Evolutionary conservation across 2,888 invertebrate species (phyloP), one percentile per base, ranked within the genome.

Genomic region (Drosophila nigritarsus): DNA sequence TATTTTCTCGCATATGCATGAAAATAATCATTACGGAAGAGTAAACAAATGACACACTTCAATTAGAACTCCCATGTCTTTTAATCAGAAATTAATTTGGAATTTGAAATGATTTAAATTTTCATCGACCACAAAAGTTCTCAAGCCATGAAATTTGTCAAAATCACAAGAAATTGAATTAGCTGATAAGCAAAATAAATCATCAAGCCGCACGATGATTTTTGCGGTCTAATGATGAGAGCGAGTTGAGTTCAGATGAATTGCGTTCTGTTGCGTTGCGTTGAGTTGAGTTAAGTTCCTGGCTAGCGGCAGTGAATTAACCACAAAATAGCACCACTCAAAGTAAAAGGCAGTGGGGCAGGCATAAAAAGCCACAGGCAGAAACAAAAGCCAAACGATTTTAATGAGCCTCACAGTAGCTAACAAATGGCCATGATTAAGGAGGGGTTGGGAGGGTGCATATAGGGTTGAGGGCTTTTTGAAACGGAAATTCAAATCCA

Each of bases 381-480:
- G 59, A 61, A 72, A 72, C 73, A 74, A 75, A 82, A 78, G 60
- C 71, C 70, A 65, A 78, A 60, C 67, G 73, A 82, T 74, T 85
- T 81, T 82, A 81, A 83, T 83, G 81, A 82, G 83, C 72, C 60
- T 54, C 48, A 18, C 63, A 68, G 24, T 65, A 63, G 64, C 64
- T 63, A 69, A 65, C 59, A 64, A 77, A 68, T 65, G 50, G 56
- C 50, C 63, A 48, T 50, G 32, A 48, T 49, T 50, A 63, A 51
- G 45, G 59, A 51, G 1, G 40, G 30, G 18, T 48, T 20, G 29
- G 13, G n/a, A 45, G 38, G 38, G 42, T 11, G 30, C 2, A 1
- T 24, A 8, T 20, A 15, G 13, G 48, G 42, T 38, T n/a, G 62
- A 45, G 18, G 49, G 38, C 24, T 49, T 50, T 55, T 42, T 64